These are phyloP conservation scores for Styela plicata DNA, from an alignment of 23 tunicate genomes.

Conservation along the genomic window DNA sequence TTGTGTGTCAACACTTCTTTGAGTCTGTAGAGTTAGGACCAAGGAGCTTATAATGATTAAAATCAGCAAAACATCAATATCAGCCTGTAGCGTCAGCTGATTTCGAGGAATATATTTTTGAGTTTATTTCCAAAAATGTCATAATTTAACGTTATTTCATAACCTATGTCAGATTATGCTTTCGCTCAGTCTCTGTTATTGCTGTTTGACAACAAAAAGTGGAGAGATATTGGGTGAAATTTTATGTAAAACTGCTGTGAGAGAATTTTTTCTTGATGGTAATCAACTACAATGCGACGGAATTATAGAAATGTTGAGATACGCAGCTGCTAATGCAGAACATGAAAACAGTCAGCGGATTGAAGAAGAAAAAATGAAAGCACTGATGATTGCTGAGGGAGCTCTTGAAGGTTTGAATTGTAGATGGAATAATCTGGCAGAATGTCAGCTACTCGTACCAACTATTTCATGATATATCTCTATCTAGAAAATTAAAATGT, in stretches of 20 bases:
- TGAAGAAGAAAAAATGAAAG: constrained; percentile 66
- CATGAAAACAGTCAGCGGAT: constrained; percentile 47
- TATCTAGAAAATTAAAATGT: no score
- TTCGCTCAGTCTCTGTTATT: constrained; percentile 74
- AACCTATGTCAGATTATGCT: constrained; percentile 90
- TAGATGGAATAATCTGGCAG: no score
- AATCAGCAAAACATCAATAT: no score
- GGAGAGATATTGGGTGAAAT: constrained; percentile 59
- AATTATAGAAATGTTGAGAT: constrained; percentile 45
- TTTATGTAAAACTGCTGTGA: constrained; percentile 42
- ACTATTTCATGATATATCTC: no score
- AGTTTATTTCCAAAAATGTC: no score
- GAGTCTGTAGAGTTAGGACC: no score
- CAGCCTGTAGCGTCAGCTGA: no score
- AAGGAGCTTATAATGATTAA: no score
- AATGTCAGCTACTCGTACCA: no score
- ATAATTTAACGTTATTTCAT: no score
- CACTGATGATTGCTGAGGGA: constrained; percentile 55
- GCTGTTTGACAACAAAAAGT: constrained; percentile 46
- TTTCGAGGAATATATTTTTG: no score
- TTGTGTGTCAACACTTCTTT: no score
- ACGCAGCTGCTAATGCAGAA: constrained; percentile 60
- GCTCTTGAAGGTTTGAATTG: not conserved
- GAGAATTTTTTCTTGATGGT: constrained; percentile 85
- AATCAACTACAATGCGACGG: constrained; percentile 65